phyloP scores from a whole-genome alignment of 2,888 invertebrate genomes.

The Cryptops parisi region DNA sequence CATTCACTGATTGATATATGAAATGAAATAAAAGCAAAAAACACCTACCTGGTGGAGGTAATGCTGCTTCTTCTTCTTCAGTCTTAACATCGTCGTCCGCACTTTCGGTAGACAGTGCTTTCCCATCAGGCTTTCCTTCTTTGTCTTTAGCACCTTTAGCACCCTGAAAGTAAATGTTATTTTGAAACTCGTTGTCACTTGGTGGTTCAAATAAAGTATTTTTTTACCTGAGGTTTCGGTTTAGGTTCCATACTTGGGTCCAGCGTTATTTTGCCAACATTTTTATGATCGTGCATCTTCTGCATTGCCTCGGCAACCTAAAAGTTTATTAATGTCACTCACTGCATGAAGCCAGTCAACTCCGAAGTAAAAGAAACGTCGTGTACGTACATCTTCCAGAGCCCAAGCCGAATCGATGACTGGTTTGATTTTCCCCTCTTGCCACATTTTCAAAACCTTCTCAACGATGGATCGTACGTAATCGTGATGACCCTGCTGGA shows the following conservation, averaged over 20 bases:
- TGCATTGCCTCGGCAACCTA: slow-evolving; percentile 80
- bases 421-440: slow-evolving; percentile 62
- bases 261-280: slow-evolving; percentile 72
- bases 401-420: slow-evolving; percentile 74
- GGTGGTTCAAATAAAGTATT: neutral
- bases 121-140: slow-evolving; percentile 16
- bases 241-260: slow-evolving; percentile 44
- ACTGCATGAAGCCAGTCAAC: too few species aligned
- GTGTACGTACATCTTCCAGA: slow-evolving; percentile 57
- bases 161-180: neutral
- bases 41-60: too few species aligned
- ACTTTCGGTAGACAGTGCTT: slow-evolving; percentile 14
- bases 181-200: neutral
- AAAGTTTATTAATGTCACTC: neutral
- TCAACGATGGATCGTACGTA: slow-evolving; percentile 55
- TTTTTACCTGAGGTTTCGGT: slow-evolving; percentile 21
- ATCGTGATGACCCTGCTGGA: slow-evolving; percentile 55
- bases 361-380: neutral
- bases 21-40: too few species aligned
- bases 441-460: slow-evolving; percentile 58
- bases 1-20: too few species aligned
- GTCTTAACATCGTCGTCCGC: neutral
- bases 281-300: slow-evolving; percentile 81
- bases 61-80: too few species aligned
- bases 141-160: slow-evolving; percentile 15